These are phyloP conservation scores for Phyllotreta cruciferae DNA, from an alignment of 2,888 invertebrate species.

Conservation along the genomic window DNA sequence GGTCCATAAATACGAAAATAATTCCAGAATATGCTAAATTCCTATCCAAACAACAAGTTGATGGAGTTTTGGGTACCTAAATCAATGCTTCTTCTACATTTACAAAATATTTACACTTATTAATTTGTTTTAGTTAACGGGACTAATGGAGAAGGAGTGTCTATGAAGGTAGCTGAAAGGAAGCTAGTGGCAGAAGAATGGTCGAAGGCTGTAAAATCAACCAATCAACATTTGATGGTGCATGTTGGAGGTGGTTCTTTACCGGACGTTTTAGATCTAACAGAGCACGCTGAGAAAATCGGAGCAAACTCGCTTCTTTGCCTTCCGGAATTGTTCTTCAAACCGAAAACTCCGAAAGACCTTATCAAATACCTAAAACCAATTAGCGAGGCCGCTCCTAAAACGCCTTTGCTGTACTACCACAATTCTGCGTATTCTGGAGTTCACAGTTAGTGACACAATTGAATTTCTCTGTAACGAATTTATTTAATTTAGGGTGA, in stretches of 20 bases:
- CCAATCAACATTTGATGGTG: conserved; percentile 69
- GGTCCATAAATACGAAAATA: conserved; percentile 50
- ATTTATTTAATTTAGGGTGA: no score
- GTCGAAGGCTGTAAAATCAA: conserved; percentile 65
- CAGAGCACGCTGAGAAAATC: conserved; percentile 70
- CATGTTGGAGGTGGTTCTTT: conserved; percentile 77
- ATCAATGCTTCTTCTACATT: no score
- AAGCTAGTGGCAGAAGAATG: conserved; percentile 72
- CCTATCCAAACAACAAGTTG: conserved; percentile 67
- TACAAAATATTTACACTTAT: no score
- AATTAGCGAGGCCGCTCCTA: conserved; percentile 60
- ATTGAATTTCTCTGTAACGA: not conserved
- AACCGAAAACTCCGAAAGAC: conserved; percentile 67
- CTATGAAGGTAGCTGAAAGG: conserved; percentile 71
- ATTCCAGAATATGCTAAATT: conserved; percentile 70
- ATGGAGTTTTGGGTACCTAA: conserved; percentile 74
- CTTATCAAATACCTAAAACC: conserved; percentile 72
- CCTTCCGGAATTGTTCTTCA: conserved; percentile 80
- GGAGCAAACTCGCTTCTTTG: conserved; percentile 75
- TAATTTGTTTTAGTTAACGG: conserved; percentile 87
- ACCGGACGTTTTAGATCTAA: conserved; percentile 72
- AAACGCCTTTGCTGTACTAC: conserved; percentile 82
- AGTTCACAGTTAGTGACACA: conserved; percentile 70
- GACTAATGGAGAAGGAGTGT: conserved; percentile 79
- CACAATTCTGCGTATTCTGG: conserved; percentile 79